These are phyloP conservation scores for Leptonema lineaticorne DNA, from an alignment of 1,140 invertebrate genomes.

Conservation along the genomic window DNA sequence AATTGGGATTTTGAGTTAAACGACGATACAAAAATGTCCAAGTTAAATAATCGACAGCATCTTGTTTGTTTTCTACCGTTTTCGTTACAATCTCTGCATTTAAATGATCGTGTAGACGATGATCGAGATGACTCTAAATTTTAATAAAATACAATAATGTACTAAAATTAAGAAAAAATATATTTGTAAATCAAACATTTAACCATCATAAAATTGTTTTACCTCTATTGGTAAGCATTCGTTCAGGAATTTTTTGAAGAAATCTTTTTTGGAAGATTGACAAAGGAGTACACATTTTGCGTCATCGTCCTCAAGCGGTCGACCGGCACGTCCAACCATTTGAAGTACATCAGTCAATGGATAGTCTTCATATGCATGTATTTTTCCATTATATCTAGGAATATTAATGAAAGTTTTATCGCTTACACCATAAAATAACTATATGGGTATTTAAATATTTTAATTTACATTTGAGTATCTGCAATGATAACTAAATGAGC, in stretches of 20 bases:
- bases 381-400: conserved; percentile 88
- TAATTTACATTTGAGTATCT: conserved; percentile 80
- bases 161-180: not conserved
- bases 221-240: conserved; percentile 96
- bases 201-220: conserved; percentile 19
- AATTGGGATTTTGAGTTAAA: conserved; percentile 99
- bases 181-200: too few relatives aligned
- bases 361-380: conserved; percentile 94
- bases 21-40: conserved; percentile 98
- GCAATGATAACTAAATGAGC: conserved; percentile 95
- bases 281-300: conserved; percentile 97
- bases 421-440: not conserved
- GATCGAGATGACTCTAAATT: conserved; percentile 86
- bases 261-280: conserved; percentile 97
- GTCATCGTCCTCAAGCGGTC: conserved; percentile 89
- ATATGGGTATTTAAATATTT: not conserved
- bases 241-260: conserved; percentile 98
- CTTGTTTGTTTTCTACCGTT: conserved; percentile 99
- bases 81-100: conserved; percentile 99
- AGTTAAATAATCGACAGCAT: conserved; percentile 98
- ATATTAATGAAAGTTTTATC: not conserved
- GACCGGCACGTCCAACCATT: conserved; percentile 92
- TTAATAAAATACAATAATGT: not conserved
- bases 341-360: conserved; percentile 96
- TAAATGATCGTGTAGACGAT: conserved; percentile 97